Conservation (phyloP, 2,888 invertebrate species). For the Eristalinus sepulchralis region DNA sequence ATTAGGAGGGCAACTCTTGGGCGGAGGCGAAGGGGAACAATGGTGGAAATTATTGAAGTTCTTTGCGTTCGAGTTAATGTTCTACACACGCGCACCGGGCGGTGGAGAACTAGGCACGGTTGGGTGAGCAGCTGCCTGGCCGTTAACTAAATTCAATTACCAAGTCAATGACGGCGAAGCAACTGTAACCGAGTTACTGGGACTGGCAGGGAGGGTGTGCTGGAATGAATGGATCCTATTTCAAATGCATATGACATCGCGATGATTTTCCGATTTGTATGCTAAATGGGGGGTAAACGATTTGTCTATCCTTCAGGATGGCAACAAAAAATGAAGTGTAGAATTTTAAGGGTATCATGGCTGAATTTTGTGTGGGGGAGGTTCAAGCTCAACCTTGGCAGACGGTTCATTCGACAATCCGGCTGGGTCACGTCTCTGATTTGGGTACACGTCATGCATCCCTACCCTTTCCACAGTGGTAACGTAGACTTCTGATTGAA, state of each 20-base stretch:
- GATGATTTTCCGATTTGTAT: neutral
- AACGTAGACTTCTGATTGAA: neutral
- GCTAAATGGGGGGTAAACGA: neutral
- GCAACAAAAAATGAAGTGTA: neutral
- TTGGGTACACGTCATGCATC: neutral
- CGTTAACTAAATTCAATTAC: conserved; percentile 29
- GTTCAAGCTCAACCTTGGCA: neutral
- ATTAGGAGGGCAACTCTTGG: neutral
- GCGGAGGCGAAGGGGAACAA: neutral
- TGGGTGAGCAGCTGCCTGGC: conserved; percentile 1
- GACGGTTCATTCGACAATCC: neutral
- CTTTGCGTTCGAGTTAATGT: conserved; percentile 7
- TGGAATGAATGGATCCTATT: neutral
- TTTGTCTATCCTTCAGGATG: neutral
- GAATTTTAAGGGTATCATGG: neutral
- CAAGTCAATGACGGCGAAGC: neutral
- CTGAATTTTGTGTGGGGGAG: neutral
- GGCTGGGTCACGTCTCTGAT: neutral
- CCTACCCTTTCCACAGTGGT: neutral
- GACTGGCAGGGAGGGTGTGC: neutral
- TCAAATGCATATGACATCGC: conserved; percentile 2
- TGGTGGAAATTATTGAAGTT: neutral
- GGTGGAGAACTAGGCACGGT: neutral
- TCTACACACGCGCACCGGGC: neutral
- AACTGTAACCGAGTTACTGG: conserved; percentile 7